These are phyloP conservation scores for Myotis yumanensis DNA, from an alignment of 2,113 vertebrate genomes.

Conservation along the genomic window DNA sequence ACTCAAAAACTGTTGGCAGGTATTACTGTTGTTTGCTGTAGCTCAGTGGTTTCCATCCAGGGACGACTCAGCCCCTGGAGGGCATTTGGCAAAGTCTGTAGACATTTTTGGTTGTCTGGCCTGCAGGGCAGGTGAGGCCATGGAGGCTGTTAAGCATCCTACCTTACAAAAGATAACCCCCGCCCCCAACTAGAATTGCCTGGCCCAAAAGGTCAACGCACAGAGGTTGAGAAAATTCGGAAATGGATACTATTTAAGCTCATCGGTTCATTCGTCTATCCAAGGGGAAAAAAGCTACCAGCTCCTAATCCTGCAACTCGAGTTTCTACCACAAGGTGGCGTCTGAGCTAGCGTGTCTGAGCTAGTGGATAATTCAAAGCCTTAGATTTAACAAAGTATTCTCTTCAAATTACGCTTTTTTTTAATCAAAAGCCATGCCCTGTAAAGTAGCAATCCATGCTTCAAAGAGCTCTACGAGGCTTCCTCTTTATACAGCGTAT, in stretches of 20 bases:
- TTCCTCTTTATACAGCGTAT: background rate
- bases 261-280: accelerated
- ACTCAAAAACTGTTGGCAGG: background rate
- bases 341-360: background rate
- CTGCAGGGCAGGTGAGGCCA: background rate
- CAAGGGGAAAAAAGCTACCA: background rate
- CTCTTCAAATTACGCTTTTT: background rate
- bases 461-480: background rate
- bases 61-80: background rate
- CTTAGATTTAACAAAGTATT: background rate
- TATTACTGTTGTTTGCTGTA: background rate
- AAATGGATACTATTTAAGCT: background rate
- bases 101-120: background rate
- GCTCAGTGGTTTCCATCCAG: background rate
- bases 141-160: background rate
- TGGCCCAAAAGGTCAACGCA: background rate
- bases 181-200: background rate
- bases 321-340: constrained; percentile 38
- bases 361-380: background rate
- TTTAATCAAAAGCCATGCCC: background rate
- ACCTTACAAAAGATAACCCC: background rate
- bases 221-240: background rate
- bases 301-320: background rate
- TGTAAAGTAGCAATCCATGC: background rate
- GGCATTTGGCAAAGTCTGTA: background rate